Conservation (phyloP, 2,888 invertebrate genomes). For the Aleiodes alternator region DNA sequence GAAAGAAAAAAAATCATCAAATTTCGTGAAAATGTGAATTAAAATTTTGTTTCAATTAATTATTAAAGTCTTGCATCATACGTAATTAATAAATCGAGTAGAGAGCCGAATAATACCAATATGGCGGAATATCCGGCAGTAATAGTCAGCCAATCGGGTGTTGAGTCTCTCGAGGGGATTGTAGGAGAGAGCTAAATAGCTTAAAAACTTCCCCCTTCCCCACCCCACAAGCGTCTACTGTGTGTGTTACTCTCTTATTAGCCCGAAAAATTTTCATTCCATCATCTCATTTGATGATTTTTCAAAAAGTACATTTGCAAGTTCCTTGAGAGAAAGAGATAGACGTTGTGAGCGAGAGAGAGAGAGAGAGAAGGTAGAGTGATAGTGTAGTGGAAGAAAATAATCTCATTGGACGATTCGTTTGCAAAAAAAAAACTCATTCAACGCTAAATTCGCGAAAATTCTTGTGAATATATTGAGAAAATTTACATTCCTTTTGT, state of each 20-base stretch:
- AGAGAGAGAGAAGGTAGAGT: no score
- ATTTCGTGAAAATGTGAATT: background rate
- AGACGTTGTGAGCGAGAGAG: no score
- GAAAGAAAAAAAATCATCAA: background rate
- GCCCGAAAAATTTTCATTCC: background rate
- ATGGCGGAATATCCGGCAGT: slow-evolving; percentile 81
- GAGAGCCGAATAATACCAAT: slow-evolving; percentile 64
- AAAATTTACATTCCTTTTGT: no score
- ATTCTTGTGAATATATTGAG: no score
- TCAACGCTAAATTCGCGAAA: no score
- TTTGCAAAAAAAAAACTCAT: no score
- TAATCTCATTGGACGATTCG: no score
- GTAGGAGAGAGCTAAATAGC: slow-evolving; percentile 78
- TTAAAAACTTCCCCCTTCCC: slow-evolving; percentile 70
- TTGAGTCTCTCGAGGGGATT: slow-evolving; percentile 77
- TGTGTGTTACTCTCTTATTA: slow-evolving; percentile 75
- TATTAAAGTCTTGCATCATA: background rate
- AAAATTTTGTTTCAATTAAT: background rate
- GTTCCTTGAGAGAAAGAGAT: no score
- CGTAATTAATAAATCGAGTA: background rate
- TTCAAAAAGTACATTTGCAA: background rate
- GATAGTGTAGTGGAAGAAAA: no score
- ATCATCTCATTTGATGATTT: background rate
- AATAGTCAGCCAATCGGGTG: slow-evolving; percentile 81
- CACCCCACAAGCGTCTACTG: slow-evolving; percentile 83